Base-by-base conservation (phyloP, 1,140 invertebrate species). In the Heliconius hermathena region DNA sequence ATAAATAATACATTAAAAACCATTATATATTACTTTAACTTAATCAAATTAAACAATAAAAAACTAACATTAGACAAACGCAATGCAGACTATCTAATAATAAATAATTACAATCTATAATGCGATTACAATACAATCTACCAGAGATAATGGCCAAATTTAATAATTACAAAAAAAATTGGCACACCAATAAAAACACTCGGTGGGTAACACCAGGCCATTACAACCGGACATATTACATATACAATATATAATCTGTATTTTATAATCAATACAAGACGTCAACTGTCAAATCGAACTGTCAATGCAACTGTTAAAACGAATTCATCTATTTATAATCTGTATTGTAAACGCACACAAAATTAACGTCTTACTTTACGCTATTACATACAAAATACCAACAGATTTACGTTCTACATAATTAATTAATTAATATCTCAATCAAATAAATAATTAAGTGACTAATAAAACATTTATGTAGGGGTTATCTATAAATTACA, bases 381-480 rank as follows among this genome's bases (percentile, higher is more conserved):
- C 57, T 60, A 60, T 60, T 60, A 60, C 57, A 60, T 60, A 60
- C 22, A 26, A 60, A 60, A 60, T 60, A 60, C 57, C 57, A 60
- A 60, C 57, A 60, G n/a, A 60, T 60, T 60, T 60, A 60, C 57
- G 57, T 60, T 26, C 57, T 60, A 60, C 22, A 60, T 60, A 60
- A n/a, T 8, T 60, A n/a, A 57, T 57, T 57, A n/a, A 60, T 60
- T 60, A 60, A 60, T 60, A 22, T 60, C 57, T 60, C 57, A 82
- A 91, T 91, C 85, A 91, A 93, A 91, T 93, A 93, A 93, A 91
- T 91, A 90, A 36, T 85, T 26, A 84, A 84, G 82, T 83, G 83
- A 86, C 87, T 89, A 91, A 54, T 90, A 85, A 87, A 90, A 89
- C 85, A 89, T 89, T 86, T 82, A 86, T 57, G 13, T 46, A 46